phyloP scores from a whole-genome alignment of 2,888 invertebrate genomes.

The Tipula vernalis region DNA sequence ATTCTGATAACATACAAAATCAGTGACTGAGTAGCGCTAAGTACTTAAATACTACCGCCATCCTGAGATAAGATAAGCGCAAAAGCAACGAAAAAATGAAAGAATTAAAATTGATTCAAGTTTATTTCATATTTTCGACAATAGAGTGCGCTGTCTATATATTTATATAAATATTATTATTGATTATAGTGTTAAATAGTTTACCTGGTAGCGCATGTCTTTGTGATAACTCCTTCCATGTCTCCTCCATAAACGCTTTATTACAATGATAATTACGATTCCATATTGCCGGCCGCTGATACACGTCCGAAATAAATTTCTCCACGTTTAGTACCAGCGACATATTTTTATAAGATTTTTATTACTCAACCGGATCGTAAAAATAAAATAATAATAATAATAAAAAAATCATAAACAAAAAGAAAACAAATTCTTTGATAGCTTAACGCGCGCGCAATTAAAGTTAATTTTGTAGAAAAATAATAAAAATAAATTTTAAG shows the following conservation, averaged over 20 bases:
- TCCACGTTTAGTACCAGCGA: slow-evolving; percentile 27
- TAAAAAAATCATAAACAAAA: not conserved
- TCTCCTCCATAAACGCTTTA: slow-evolving; percentile 34
- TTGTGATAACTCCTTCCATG: slow-evolving; percentile 33
- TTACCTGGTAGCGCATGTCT: slow-evolving; percentile 34
- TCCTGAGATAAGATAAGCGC: not conserved
- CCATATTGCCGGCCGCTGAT: slow-evolving; percentile 35
- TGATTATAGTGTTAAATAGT: slow-evolving; percentile 16
- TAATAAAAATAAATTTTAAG: not conserved
- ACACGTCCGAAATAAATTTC: slow-evolving; percentile 34
- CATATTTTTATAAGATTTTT: not conserved
- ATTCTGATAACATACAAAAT: not conserved
- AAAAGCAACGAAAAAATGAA: not conserved
- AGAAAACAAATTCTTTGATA: not conserved
- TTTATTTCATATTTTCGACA: not conserved
- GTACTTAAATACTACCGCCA: not conserved
- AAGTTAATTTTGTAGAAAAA: not conserved
- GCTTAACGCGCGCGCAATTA: slow-evolving; percentile 4
- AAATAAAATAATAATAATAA: not conserved
- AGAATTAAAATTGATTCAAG: not conserved
- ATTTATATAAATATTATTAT: not conserved
- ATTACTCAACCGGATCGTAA: not conserved
- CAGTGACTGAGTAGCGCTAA: not conserved
- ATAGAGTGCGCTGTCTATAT: not conserved
- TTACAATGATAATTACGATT: slow-evolving; percentile 36